Evolutionary conservation across 1,140 invertebrate genomes (phyloP).

Genomic region (Aphis gossypii): DNA sequence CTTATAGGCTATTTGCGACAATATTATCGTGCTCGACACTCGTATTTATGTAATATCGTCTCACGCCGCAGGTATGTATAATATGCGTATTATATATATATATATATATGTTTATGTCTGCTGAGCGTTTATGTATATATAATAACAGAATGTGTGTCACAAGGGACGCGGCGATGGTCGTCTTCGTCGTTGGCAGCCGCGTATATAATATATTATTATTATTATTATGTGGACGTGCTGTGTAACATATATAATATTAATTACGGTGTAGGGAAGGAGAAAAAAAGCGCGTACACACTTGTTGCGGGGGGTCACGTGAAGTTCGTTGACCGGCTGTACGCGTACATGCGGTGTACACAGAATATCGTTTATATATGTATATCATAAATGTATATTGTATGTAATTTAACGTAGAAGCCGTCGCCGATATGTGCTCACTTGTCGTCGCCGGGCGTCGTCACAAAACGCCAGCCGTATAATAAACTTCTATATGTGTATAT

Average conservation of each 20-base stretch:
- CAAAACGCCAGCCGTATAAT: slow-evolving; percentile 24
- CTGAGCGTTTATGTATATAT: not conserved
- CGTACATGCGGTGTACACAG: not conserved
- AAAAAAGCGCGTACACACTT: slow-evolving; percentile 49
- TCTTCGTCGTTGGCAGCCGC: not conserved
- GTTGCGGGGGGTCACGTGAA: slow-evolving; percentile 56
- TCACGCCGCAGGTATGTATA: not conserved
- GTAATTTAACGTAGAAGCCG: not conserved
- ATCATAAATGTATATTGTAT: not conserved
- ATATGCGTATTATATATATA: not conserved
- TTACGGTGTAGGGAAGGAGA: not conserved
- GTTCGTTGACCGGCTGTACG: slow-evolving; percentile 50
- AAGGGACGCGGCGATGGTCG: not conserved
- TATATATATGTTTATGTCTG: not conserved
- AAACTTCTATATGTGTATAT: not conserved
- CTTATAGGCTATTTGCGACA: not conserved
- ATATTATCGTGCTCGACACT: not conserved
- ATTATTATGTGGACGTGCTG: not conserved
- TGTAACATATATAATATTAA: slow-evolving; percentile 46
- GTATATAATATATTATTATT: not conserved
- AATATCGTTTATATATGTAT: not conserved
- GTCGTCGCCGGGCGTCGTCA: slow-evolving; percentile 14
- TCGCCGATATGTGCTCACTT: slow-evolving; percentile 36
- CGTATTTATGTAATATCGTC: not conserved
- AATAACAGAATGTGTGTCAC: slow-evolving; percentile 42